Evolutionary conservation across 2,113 vertebrate genomes (phyloP), one percentile per base, ranked within the genome.

Genomic region (Hucho hucho): DNA sequence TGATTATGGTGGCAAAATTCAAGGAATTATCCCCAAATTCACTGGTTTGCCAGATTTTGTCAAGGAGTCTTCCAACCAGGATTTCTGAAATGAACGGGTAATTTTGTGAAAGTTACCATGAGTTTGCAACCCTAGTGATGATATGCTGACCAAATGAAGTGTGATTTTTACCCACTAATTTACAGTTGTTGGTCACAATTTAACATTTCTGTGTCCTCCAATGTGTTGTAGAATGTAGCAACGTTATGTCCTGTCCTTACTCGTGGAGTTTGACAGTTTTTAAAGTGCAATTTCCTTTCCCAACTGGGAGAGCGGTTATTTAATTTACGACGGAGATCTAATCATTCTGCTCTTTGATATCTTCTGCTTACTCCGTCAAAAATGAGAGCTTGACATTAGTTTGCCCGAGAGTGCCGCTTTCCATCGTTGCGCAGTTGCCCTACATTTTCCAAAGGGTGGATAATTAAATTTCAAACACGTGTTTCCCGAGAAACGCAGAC

Each of bases 391-490:
- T 87, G 81, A 78, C 87, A 82, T 88, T 86, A 87, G 78, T 89
- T 86, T 76, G 78, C 74, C 81, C 80, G 84, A 78, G 91, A 90
- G 88, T 90, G 86, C 90, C 86, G 85, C 87, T 90, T 89, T 89
- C 82, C 85, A 87, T 77, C 79, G 71, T 84, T 83, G 73, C 70
- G 53, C 80, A 71, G 78, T 78, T 78, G 84, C 81, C 83, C 82
- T 88, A 88, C 89, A 91, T 93, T 90, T 91, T 88, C 83, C 86
- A 85, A 88, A 89, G 88, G 88, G 82, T 84, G 81, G 86, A 90
- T 92, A 91, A 94, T 94, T 92, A 87, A 84, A 92, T 93, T 90
- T 92, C 84, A 91, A 82, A 82, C 87, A 75, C 82, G 80, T 89
- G 88, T 92, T 92, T 89, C 91, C 87, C 80, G 86, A 85, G 90